Evolutionary conservation across 2,113 vertebrate species (phyloP), one percentile per base, ranked within the genome.

Genomic region (Candoia aspera): DNA sequence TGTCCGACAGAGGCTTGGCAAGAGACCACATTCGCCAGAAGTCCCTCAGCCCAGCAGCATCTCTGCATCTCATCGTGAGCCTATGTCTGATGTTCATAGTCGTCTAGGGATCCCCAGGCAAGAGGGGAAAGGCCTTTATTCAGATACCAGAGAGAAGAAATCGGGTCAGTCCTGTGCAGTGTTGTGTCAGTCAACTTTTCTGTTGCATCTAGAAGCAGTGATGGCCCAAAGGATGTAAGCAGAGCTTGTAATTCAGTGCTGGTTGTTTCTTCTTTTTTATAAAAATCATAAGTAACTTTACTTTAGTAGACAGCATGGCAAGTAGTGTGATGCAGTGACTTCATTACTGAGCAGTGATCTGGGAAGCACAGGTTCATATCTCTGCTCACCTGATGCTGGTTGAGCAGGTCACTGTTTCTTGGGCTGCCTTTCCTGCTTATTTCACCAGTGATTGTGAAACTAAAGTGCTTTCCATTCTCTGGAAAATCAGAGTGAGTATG

Each of bases 1-100:
- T 92, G 98, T 99, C 57, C 98, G 98, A 49, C 99, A 98, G 95
- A 97, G 99, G 2, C 97, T 99, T 90, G 99, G 99, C 1, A 99
- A 99, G 95, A 98, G 99, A 93, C 98, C 97, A 0, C 98, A 98
- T 94, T 99, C 99, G 85, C 98, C 99, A 1, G 98, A 99, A 94
- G 85, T 91, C 4, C 90, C 98, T 95, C 87, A 96, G 93, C 95
- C 96, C 17, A 96, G 96, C 54, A 93, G 96, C 90, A 96, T 97
- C 59, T 92, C 97, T 0, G 96, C 96, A 2, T 95, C 98, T 83
- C 97, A 98, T 33, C 97, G 98, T 90, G 99, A 99, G 12, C 98
- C 98, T 0, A 90, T 98, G 94, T 99, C 98, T 29, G 98, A 99
- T 17, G 98, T 99, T 46, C 99, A 99, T 94, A 98, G 99, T 96